A percentile compares a stretch with the other conserved stretches of the same genome.
These are phyloP conservation scores for Trachops cirrhosus DNA, from an alignment of 2,797 vertebrate species.

Conservation along the genomic window DNA sequence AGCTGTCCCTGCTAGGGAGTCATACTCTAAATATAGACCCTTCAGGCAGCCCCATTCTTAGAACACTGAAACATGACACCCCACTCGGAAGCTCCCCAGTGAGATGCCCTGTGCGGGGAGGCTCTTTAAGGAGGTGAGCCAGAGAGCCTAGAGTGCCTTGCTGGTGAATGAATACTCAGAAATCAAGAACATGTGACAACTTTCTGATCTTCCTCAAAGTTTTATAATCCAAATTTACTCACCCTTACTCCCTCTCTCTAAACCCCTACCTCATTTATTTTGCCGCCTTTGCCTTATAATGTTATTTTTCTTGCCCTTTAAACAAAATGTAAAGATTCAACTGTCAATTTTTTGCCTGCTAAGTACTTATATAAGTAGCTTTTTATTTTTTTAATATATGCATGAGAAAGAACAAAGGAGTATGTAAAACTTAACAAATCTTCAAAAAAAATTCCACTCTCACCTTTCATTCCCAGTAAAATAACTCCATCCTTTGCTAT, in stretches of 20 bases:
- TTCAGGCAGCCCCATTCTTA: slow-evolving; percentile 55
- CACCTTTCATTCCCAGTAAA: not conserved
- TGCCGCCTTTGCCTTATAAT: not conserved
- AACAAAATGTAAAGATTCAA: not conserved
- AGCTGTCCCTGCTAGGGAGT: slow-evolving; percentile 47
- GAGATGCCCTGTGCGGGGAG: slow-evolving; percentile 17
- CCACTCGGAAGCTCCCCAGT: not conserved
- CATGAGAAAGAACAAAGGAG: not conserved
- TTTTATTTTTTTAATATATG: slow-evolving; percentile 26
- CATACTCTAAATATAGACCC: slow-evolving; percentile 69
- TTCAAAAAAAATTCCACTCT: slow-evolving; percentile 12
- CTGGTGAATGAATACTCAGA: slow-evolving; percentile 53
- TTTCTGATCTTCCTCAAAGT: slow-evolving; percentile 20
- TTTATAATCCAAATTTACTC: slow-evolving; percentile 15
- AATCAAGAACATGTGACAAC: not conserved
- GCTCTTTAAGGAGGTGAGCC: slow-evolving; percentile 17
- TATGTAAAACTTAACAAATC: not conserved
- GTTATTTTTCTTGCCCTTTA: not conserved
- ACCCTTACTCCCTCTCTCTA: not conserved
- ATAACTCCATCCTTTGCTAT: not conserved
- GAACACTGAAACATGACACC: slow-evolving; percentile 65
- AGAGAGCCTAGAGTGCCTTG: slow-evolving; percentile 9
- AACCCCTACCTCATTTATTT: not conserved
- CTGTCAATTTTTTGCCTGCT: not conserved
- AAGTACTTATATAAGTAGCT: not conserved